Evolutionary conservation across 2,113 vertebrate genomes (phyloP), one percentile per base, ranked within the genome.

Genomic region (Istiophorus platypterus): DNA sequence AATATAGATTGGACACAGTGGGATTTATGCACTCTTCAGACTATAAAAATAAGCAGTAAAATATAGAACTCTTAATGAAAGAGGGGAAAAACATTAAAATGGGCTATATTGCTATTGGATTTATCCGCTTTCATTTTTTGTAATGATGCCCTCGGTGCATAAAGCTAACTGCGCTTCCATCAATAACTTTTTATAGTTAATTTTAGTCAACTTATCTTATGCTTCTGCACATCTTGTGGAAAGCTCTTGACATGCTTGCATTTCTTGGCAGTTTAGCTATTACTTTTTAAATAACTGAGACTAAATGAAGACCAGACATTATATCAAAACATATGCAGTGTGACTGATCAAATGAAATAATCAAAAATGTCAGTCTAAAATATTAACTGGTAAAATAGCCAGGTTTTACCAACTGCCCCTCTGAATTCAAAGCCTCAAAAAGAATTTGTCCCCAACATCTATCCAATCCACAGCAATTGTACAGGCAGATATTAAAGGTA

Each of bases 91-190:
- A 37, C 11, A 27, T 14, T 26, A 14, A 47, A 69, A 51, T 1
- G 3, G 7, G 42, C 22, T 24, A 8, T 34, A 31, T 9, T 29
- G 14, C 13, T 0, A 12, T 9, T 14, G n/a, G 41, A 66, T 67
- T 22, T 24, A 62, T 67, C 17, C 61, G 15, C 17, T 27, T 29
- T 41, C 41, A 57, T 79, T 37, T 34, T 59, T 8, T 51, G 18
- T 31, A 34, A 41, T n/a, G 7, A 47, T 52, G 9, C 22, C 6
- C 20, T n/a, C 8, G 17, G 58, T 70, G 59, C 39, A 58, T 69
- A 70, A 59, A 76, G 54, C 54, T n/a, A 67, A 80, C 27, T 62
- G 54, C 78, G 15, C 27, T 42, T 52, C 57, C 18, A 20, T 31
- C 15, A 31, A 37, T 20, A 65, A n/a, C 45, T 54, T 77, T 72